Evolutionary conservation across 2,888 invertebrate genomes (phyloP).

Genomic region (Xestia xanthographa): DNA sequence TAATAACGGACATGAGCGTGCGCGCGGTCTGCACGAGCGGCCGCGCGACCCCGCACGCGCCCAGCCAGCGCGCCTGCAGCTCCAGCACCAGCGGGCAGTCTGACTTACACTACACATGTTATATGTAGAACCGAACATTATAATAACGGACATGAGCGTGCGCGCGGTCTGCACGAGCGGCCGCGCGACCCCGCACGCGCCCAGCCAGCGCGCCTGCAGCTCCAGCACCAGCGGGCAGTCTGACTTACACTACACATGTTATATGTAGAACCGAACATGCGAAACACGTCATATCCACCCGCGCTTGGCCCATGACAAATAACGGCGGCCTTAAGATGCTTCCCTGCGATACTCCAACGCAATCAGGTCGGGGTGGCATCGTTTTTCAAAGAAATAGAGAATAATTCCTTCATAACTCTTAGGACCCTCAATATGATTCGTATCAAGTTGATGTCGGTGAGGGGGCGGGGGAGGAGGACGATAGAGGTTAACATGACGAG

Average conservation of each 20-base stretch:
- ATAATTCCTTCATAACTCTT: background rate
- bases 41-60: too few relatives aligned
- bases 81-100: too few relatives aligned
- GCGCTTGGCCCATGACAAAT: background rate
- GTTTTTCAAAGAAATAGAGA: background rate
- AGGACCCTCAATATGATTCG: background rate
- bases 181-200: conserved; percentile 4
- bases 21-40: too few relatives aligned
- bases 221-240: conserved; percentile 93
- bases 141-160: conserved; percentile 94
- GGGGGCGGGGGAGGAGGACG: background rate
- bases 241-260: too few relatives aligned
- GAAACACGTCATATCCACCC: background rate
- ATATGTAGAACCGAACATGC: too few relatives aligned
- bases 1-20: too few relatives aligned
- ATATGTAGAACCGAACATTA: too few relatives aligned
- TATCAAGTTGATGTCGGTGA: background rate
- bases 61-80: too few relatives aligned
- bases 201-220: conserved; percentile 90
- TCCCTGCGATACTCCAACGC: background rate
- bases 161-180: conserved; percentile 93
- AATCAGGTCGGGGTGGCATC: background rate
- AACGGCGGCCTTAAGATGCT: background rate
- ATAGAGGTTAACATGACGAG: background rate
- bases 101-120: too few relatives aligned